A percentile compares a stretch with the other conserved stretches of the same genome.
Evolutionary conservation across 2,888 invertebrate genomes (phyloP).

Genomic region (Ormyrus labotus): DNA sequence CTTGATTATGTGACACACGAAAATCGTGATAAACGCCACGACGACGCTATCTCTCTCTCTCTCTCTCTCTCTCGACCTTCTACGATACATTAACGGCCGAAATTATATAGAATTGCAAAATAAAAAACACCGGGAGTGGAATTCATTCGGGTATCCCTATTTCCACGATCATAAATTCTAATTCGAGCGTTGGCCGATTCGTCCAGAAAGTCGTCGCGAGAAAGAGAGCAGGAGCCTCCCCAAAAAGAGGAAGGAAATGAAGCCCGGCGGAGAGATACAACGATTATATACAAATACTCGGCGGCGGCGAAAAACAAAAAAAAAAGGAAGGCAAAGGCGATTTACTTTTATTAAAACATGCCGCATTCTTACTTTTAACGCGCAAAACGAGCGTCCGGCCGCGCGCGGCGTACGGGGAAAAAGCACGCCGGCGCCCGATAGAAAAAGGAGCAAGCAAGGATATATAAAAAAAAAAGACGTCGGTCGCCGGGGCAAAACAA

Average conservation of each 20-base stretch:
- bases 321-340: too few relatives aligned
- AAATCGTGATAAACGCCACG: not conserved
- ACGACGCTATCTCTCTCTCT: not conserved
- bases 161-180: too few relatives aligned
- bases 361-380: slow-evolving; percentile 16
- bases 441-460: slow-evolving; percentile 18
- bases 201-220: too few relatives aligned
- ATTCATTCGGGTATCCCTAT: too few relatives aligned
- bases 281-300: not conserved
- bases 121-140: too few relatives aligned
- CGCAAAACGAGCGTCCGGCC: not conserved
- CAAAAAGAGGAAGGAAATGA: not conserved
- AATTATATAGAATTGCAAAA: slow-evolving; percentile 6
- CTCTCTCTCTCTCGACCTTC: not conserved
- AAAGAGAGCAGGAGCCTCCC: not conserved
- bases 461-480: not conserved
- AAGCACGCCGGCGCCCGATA: not conserved
- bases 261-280: not conserved
- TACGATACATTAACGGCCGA: slow-evolving; percentile 1
- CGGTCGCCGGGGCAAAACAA: not conserved
- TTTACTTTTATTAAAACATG: not conserved
- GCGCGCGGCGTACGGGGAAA: not conserved
- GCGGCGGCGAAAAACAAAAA: not conserved
- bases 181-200: too few relatives aligned
- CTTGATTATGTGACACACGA: slow-evolving; percentile 15